Percentiles rank a stretch among this genome's conserved stretches.
These are phyloP conservation scores for Erpobdella octoculata DNA, from an alignment of 2,888 invertebrate species.

Conservation along the genomic window DNA sequence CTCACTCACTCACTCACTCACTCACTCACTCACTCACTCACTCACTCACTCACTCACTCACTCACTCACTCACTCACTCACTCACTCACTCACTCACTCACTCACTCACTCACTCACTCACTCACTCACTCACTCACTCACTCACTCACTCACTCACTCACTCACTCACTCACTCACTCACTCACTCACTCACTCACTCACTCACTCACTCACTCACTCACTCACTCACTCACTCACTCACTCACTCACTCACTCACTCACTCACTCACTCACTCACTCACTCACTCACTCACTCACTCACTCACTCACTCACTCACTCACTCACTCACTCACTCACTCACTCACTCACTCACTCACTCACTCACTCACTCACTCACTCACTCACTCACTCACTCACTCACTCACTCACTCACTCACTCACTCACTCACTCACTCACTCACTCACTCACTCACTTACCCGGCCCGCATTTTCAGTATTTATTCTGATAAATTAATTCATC, in stretches of 20 bases:
- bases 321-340: conserved; percentile 24
- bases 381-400: conserved; percentile 20
- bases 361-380: conserved; percentile 24
- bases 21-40: conserved; percentile 21
- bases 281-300: conserved; percentile 20
- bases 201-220: conserved; percentile 28
- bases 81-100: conserved; percentile 20
- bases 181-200: conserved; percentile 35
- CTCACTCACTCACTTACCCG: conserved; percentile 7
- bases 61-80: background rate
- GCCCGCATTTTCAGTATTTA: too few relatives aligned
- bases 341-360: conserved; percentile 31
- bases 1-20: conserved; percentile 22
- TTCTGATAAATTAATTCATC: too few relatives aligned
- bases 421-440: conserved; percentile 22
- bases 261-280: conserved; percentile 21
- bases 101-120: conserved; percentile 22
- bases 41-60: conserved; percentile 16
- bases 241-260: conserved; percentile 1
- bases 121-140: conserved; percentile 29
- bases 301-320: conserved; percentile 20
- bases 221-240: conserved; percentile 16
- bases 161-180: conserved; percentile 34
- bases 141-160: conserved; percentile 34
- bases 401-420: conserved; percentile 22